These are phyloP conservation scores for Lysiphlebus fabarum DNA, from an alignment of 1,140 invertebrate genomes.

Conservation along the genomic window DNA sequence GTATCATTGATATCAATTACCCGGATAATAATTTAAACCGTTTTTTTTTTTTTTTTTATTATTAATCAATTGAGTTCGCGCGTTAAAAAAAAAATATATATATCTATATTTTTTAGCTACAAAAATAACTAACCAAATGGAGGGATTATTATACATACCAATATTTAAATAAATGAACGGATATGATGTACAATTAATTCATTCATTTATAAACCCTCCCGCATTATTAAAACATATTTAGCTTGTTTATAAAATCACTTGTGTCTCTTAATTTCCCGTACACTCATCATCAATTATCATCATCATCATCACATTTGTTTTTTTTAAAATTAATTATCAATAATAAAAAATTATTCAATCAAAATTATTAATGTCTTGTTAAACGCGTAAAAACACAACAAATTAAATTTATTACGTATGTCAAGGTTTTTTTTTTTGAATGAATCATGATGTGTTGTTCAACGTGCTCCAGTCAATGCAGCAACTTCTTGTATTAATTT, in stretches of 20 bases:
- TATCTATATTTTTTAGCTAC: constrained; percentile 19
- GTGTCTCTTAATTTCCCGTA: constrained; percentile 13
- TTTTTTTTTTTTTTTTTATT: constrained; percentile 15
- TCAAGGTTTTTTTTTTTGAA: neutral
- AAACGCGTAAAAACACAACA: too few relatives aligned
- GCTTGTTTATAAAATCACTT: constrained; percentile 21
- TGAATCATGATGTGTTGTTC: constrained; percentile 9
- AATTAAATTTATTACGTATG: too few relatives aligned
- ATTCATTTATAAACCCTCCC: too few relatives aligned
- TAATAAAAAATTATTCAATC: too few relatives aligned
- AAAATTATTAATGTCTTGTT: too few relatives aligned
- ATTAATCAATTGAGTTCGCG: constrained; percentile 27
- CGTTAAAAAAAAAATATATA: constrained; percentile 1
- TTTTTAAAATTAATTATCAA: neutral
- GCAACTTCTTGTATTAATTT: constrained; percentile 47
- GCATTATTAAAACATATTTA: neutral
- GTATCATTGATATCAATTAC: too few relatives aligned
- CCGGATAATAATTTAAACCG: neutral
- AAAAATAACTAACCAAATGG: constrained; percentile 22
- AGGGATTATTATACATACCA: neutral
- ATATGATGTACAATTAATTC: too few relatives aligned
- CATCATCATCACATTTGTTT: neutral
- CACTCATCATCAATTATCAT: constrained; percentile 14
- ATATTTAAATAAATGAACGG: too few relatives aligned
- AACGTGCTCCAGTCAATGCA: constrained; percentile 45